Evolutionary conservation across 2,888 invertebrate species (phyloP), one percentile per base, ranked within the genome.

Genomic region (Phyto melanocephala): DNA sequence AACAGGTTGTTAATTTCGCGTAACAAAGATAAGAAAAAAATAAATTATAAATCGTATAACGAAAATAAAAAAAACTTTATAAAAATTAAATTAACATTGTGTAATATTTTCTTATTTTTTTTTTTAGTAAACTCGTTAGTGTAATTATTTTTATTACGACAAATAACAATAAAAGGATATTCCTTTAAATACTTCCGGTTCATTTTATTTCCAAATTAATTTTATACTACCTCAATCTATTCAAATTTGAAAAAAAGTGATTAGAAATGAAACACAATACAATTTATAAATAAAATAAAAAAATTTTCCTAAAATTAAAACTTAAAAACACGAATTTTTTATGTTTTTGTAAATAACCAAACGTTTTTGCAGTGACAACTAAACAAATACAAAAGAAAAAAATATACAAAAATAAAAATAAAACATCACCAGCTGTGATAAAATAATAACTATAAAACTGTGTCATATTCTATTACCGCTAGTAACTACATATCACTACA

Each of bases 371-470:
- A 54, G 45, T 76, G 20, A 77, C 11, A 77, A 74, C 62, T 71
- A 54, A 35, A 28, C 13, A 68, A 52, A 68, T 65, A 7, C 37
- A 24, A 24, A 67, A n/a, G 45, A 45, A 17, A 47, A 42, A 56
- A 24, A n/a, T 15, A 24, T 52, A 6, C 13, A 33, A 50, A 37
- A 37, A 50, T n/a, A 1, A 56, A 47, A 40, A 58, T 5, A 45
- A 50, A 33, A 50, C 58, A 58, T 33, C 10, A 47, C 22, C 17
- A 60, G 15, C 40, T 58, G 75, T 75, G 74, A 45, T 58, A 81
- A 63, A 81, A 76, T 56, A 71, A 60, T 62, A 70, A 63, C 62
- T 60, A 40, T 13, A 72, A 52, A 81, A 45, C 81, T 81, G 68
- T 81, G 81, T 74, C 78, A 81, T n/a, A 45, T 33, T 74, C 63